Evolutionary conservation across 2,797 vertebrate genomes (phyloP), one percentile per base, ranked within the genome.

Genomic region (Sebastes hopkinsi): DNA sequence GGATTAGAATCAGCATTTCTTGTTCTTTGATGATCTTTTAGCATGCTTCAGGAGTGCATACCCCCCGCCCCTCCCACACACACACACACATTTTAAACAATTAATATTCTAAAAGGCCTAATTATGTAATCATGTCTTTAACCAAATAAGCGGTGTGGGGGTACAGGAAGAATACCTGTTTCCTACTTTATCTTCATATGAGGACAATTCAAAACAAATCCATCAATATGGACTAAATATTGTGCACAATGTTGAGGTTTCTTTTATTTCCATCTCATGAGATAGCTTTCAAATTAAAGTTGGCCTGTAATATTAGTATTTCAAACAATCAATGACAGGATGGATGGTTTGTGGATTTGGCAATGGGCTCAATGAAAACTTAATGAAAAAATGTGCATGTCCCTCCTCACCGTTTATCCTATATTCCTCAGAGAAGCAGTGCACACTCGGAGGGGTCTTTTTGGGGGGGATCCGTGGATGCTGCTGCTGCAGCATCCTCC

Each of bases 11-110:
- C 81, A 88, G 88, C 80, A 79, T 87, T 85, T 42, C 87, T 67
- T 88, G 80, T 80, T 88, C 88, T 87, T 87, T 94, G 91, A 92
- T 93, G 88, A 87, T 91, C 84, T 90, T 88, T 92, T 83, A 90
- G 86, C 84, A 78, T 83, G 88, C 84, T 90, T 62, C 77, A 67
- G 70, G 75, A 87, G 83, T 75, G 67, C 13, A 54, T 50, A 4
- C 11, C 62, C 73, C 34, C 79, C 82, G 42, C 69, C 72, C 78
- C n/a, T n/a, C 23, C 56, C 18, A 6, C 38, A 16, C 42, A 18
- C 16, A 42, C 38, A 46, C 8, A 3, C 30, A 79, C 55, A 85
- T 83, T 85, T 89, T 61, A 67, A 75, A 69, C 80, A 85, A 92
- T 92, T 93, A 88, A 92, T 90, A 92, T 91, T 91, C 75, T 71